Evolutionary conservation across 2,797 vertebrate species (phyloP).

Genomic region (Hemitrygon akajei): DNA sequence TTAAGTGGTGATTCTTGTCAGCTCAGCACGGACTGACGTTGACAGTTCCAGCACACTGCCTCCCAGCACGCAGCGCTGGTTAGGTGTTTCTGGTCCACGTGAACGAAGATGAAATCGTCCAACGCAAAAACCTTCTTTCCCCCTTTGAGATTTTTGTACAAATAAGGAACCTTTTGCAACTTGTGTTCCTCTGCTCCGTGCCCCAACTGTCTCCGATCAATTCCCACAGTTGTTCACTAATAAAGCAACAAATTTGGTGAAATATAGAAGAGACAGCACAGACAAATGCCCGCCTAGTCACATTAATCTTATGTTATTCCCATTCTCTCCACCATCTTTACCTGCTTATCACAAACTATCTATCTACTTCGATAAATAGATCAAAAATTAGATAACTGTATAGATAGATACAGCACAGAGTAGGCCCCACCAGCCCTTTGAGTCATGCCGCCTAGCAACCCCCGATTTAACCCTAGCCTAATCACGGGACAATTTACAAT

Average conservation of each 20-base stretch:
- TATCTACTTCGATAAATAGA: too few species aligned
- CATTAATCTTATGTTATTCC: too few species aligned
- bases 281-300: not conserved
- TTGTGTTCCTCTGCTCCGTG: not conserved
- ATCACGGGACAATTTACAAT: too few species aligned
- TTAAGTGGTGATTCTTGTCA: conserved; percentile 10
- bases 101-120: not conserved
- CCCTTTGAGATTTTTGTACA: not conserved
- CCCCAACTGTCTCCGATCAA: not conserved
- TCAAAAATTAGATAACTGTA: too few species aligned
- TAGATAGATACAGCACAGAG: too few species aligned
- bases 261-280: conserved; percentile 32
- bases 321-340: too few species aligned
- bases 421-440: too few species aligned
- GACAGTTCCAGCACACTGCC: conserved; percentile 14
- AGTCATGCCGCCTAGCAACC: too few species aligned
- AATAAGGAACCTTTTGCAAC: not conserved
- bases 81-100: not conserved
- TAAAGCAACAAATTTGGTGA: not conserved
- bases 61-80: not conserved
- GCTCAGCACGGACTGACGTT: not conserved
- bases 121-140: not conserved
- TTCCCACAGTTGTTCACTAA: not conserved
- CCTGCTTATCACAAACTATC: too few species aligned
- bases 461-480: too few species aligned